Evolutionary conservation across 53 echinoderm and acorn worm species (phyloP), one percentile per base, ranked within the genome.

Genomic region (Apostichopus leukothele): DNA sequence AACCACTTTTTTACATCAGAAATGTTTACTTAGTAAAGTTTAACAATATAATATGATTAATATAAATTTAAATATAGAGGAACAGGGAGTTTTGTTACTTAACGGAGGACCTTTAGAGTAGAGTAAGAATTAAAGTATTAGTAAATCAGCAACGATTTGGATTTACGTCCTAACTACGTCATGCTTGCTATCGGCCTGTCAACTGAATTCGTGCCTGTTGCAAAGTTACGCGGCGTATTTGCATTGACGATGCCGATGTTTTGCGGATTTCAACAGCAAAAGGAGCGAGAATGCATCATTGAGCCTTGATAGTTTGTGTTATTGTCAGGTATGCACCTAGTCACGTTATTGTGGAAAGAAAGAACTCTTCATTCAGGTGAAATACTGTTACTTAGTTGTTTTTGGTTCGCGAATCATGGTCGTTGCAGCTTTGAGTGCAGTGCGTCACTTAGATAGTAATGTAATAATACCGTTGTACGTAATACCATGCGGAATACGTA

Each of bases 171-270:
- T 16, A 80, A 13, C 57, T 53, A 80, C 80, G 80, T 80, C 80
- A 80, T 80, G 80, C 18, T 14, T 80, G 80, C 18, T 14, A 19
- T 55, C 80, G 10, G 53, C 80, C 80, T 80, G 80, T 80, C 80
- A 53, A 71, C 16, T 20, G 80, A 80, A 55, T 80, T 80, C 55
- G 80, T 80, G 80, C 80, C 80, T 80, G 80, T 80, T 80, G 80
- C 80, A 80, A 80, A 80, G 80, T 80, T 80, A 80, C 80, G 80
- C 80, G 80, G 80, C 80, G 54, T 80, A 80, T 80, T 80, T 80
- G 80, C 80, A 80, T 18, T 80, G 80, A 53, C n/a, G n/a, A n/a
- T 55, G 21, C 7, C 21, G 21, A 21, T 19, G 54, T 52, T 21
- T 80, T 16, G 16, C 16, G 53, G 54, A 80, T 80, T 80, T 55